Evolutionary conservation across 1,140 invertebrate species (phyloP).

Genomic region (Aphidius ervi): DNA sequence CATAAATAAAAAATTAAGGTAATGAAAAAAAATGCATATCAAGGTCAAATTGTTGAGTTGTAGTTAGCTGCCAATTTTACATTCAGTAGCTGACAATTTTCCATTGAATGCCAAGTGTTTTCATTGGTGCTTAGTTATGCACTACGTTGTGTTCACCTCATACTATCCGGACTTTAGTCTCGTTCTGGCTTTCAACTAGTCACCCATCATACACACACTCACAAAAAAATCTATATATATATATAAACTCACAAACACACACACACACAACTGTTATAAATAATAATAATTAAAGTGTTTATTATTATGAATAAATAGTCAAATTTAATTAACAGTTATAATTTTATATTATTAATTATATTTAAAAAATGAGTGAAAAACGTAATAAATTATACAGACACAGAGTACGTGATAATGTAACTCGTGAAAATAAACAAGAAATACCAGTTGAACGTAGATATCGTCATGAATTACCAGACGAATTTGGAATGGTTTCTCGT

Average conservation of each 20-base stretch:
- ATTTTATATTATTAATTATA: no score
- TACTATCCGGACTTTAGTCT: no score
- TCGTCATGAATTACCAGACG: slow-evolving; percentile 22
- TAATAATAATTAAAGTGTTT: no score
- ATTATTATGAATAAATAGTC: no score
- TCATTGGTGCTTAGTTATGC: background rate
- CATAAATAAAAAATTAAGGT: slow-evolving; percentile 3
- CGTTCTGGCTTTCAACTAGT: no score
- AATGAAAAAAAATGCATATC: background rate
- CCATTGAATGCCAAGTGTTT: slow-evolving; percentile 6
- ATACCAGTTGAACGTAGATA: slow-evolving; percentile 9
- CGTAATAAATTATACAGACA: slow-evolving; percentile 24
- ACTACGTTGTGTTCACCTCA: background rate
- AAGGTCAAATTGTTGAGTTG: background rate
- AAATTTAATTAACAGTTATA: no score
- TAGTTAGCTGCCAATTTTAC: slow-evolving; percentile 17
- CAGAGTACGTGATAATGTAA: slow-evolving; percentile 27
- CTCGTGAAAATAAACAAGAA: slow-evolving; percentile 11
- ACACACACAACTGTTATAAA: no score
- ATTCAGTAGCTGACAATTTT: slow-evolving; percentile 9
- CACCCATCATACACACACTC: no score
- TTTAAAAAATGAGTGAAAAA: slow-evolving; percentile 38
- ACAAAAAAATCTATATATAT: no score
- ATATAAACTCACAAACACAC: no score
- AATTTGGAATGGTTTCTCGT: slow-evolving; percentile 27